Percentiles rank a stretch among this genome's conserved stretches.
These are phyloP conservation scores for Trichomycterus rosablanca DNA, from an alignment of 2,113 vertebrate species.

Conservation along the genomic window DNA sequence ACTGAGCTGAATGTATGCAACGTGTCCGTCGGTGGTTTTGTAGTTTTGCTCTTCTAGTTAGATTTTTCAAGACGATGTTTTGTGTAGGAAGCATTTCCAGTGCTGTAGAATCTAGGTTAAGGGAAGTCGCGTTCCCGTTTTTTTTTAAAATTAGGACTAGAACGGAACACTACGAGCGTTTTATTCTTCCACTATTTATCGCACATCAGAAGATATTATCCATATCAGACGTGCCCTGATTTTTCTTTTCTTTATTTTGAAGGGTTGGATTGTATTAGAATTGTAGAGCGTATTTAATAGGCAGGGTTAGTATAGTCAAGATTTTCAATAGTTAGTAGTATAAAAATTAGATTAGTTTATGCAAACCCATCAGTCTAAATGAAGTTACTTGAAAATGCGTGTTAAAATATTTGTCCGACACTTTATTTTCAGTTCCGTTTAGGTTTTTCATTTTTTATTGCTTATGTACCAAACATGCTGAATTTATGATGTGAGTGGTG, in stretches of 20 bases:
- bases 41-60: conserved; percentile 50
- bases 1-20: conserved; percentile 45
- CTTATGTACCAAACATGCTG: too few species aligned
- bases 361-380: conserved; percentile 25
- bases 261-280: conserved; percentile 11
- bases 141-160: conserved; percentile 13
- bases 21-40: conserved; percentile 46
- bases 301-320: conserved; percentile 9
- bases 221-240: conserved; percentile 3
- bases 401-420: conserved; percentile 31
- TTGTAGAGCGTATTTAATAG: conserved; percentile 5
- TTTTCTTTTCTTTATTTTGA: conserved; percentile 14
- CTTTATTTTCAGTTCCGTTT: conserved; percentile 30
- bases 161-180: conserved; percentile 35
- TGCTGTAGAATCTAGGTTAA: conserved; percentile 39
- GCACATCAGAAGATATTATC: conserved; percentile 29
- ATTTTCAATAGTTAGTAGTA: conserved; percentile 16
- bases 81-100: conserved; percentile 39
- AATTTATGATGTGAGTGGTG: too few species aligned
- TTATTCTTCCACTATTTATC: conserved; percentile 30
- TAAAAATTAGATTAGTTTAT: conserved; percentile 24
- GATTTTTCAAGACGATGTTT: conserved; percentile 42
- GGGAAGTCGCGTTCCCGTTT: conserved; percentile 17
- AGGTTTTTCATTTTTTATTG: too few species aligned
- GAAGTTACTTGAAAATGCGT: conserved; percentile 48